phyloP scores from a whole-genome alignment of 1,140 invertebrate species.

The Hypothenemus hampei region DNA sequence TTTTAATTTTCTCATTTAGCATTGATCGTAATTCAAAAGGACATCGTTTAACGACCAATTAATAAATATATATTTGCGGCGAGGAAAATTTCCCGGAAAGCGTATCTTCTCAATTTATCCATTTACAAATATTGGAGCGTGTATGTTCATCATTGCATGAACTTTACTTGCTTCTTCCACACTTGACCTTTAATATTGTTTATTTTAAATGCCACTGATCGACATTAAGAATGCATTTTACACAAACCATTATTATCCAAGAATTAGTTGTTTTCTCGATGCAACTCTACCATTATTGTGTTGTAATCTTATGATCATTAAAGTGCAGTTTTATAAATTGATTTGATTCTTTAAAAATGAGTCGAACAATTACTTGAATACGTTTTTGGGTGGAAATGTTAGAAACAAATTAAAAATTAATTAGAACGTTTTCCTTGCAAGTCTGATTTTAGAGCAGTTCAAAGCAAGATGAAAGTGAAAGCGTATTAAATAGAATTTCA shows the following conservation, averaged over 20 bases:
- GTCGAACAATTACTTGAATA: neutral
- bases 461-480: constrained; percentile 25
- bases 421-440: neutral
- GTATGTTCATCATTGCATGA: constrained; percentile 3
- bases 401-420: neutral
- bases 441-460: neutral
- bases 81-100: too few species aligned
- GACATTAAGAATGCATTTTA: constrained; percentile 21
- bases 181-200: constrained; percentile 19
- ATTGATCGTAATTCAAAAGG: neutral
- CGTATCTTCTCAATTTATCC: too few species aligned
- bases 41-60: too few species aligned
- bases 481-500: constrained; percentile 18
- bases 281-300: constrained; percentile 7
- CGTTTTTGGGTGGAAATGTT: neutral
- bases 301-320: constrained; percentile 17
- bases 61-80: too few species aligned
- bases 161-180: constrained; percentile 9
- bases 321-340: constrained; percentile 7
- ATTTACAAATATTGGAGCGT: neutral
- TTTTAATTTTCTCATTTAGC: neutral
- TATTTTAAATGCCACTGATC: constrained; percentile 23
- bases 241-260: constrained; percentile 14
- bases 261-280: constrained; percentile 7
- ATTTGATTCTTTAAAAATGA: constrained; percentile 2